These are phyloP conservation scores for Zoroaster sp. DNA, from an alignment of 53 echinoderm and acorn worm species.

Conservation along the genomic window DNA sequence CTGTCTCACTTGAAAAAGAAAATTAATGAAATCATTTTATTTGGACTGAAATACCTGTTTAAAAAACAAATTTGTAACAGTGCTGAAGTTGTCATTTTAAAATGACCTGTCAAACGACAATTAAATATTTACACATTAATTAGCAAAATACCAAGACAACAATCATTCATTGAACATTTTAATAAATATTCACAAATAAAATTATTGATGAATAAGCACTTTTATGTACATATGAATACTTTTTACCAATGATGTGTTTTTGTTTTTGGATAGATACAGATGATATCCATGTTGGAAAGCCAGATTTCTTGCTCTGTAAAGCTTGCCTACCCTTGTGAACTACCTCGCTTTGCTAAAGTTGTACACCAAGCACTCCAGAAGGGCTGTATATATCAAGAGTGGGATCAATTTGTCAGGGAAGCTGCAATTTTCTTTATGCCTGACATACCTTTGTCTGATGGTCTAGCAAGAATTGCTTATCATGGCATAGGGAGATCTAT, in stretches of 20 bases:
- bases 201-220: too few relatives aligned
- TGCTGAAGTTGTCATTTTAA: not conserved
- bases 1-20: too few relatives aligned
- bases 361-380: not conserved
- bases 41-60: too few relatives aligned
- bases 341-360: slow-evolving; percentile 26
- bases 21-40: too few relatives aligned
- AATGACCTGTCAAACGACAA: not conserved
- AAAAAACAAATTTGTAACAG: not conserved
- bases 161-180: not conserved
- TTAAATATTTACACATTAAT: not conserved
- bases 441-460: slow-evolving; percentile 31
- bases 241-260: not conserved
- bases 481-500: slow-evolving; percentile 39
- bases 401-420: slow-evolving; percentile 24
- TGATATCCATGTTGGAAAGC: not conserved
- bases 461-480: slow-evolving; percentile 27
- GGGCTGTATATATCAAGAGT: slow-evolving; percentile 27
- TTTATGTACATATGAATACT: not conserved
- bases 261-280: not conserved
- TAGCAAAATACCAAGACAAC: not conserved
- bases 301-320: not conserved
- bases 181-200: too few relatives aligned
- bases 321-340: slow-evolving; percentile 21
- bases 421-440: slow-evolving; percentile 2